Conservation (phyloP, 2,113 vertebrate genomes). For the Calonectris borealis region DNA sequence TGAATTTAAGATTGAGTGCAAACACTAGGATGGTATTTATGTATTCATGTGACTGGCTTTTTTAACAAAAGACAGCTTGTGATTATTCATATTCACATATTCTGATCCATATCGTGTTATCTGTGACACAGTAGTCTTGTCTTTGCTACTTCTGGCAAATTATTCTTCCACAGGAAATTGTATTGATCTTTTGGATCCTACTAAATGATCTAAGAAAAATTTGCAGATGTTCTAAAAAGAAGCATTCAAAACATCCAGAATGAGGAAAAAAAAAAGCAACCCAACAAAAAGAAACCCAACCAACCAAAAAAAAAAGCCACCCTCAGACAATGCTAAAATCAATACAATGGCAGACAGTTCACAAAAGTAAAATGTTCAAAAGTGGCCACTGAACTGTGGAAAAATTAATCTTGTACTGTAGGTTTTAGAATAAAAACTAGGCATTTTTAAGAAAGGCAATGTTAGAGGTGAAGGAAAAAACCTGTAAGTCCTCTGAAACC, state of each 20-base stretch:
- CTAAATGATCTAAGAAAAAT: background rate
- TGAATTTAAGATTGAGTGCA: background rate
- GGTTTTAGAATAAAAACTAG: background rate
- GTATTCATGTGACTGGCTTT: background rate
- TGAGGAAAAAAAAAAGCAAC: background rate
- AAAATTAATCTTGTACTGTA: background rate
- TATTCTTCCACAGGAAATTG: background rate
- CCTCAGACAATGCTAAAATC: background rate
- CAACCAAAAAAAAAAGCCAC: background rate
- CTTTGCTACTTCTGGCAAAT: background rate
- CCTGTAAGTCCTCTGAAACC: background rate
- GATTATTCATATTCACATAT: background rate
- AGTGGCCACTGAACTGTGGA: background rate
- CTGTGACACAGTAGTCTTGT: background rate
- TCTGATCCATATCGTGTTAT: background rate
- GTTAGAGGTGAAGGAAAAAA: background rate
- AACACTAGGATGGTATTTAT: background rate
- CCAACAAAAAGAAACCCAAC: background rate
- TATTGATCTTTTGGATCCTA: background rate
- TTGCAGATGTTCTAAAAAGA: background rate
- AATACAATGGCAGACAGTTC: background rate
- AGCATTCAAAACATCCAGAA: background rate
- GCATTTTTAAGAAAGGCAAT: background rate
- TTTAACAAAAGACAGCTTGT: background rate
- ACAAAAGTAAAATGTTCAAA: background rate